Evolutionary conservation across 2,797 vertebrate genomes (phyloP).

Genomic region (Psittacula echo): DNA sequence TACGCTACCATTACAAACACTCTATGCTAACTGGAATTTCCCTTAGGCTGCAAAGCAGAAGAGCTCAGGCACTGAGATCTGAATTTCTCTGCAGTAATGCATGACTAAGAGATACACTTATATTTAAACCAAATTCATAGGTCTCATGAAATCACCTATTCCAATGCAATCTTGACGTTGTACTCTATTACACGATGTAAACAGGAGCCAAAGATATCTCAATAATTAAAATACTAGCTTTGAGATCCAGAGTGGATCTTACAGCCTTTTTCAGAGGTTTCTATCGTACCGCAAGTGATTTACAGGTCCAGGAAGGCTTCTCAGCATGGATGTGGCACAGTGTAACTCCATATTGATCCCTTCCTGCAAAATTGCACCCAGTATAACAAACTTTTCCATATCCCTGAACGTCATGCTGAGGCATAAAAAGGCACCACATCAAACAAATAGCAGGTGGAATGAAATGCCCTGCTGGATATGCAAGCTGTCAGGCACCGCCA

Average conservation of each 20-base stretch:
- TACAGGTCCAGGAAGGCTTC: neutral
- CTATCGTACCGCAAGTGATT: neutral
- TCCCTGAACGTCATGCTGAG: accelerated
- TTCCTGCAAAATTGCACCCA: neutral
- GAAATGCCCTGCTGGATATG: neutral
- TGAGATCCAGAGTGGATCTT: neutral
- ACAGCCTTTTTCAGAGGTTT: neutral
- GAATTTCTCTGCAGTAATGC: neutral
- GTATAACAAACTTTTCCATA: neutral
- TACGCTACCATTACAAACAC: neutral
- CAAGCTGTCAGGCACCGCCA: accelerated
- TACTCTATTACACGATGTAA: neutral
- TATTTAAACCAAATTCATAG: conserved; percentile 2
- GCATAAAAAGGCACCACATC: neutral
- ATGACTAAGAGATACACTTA: neutral
- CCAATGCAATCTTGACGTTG: conserved; percentile 6
- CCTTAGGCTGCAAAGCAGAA: neutral
- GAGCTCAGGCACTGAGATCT: neutral
- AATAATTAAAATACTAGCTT: neutral
- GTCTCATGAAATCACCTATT: neutral
- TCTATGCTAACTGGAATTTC: neutral
- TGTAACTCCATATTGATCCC: neutral
- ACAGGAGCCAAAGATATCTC: neutral
- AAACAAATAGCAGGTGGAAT: neutral
- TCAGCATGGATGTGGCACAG: neutral